Base-by-base conservation (phyloP, 2,797 vertebrate genomes). In the Aldrovandia affinis region DNA sequence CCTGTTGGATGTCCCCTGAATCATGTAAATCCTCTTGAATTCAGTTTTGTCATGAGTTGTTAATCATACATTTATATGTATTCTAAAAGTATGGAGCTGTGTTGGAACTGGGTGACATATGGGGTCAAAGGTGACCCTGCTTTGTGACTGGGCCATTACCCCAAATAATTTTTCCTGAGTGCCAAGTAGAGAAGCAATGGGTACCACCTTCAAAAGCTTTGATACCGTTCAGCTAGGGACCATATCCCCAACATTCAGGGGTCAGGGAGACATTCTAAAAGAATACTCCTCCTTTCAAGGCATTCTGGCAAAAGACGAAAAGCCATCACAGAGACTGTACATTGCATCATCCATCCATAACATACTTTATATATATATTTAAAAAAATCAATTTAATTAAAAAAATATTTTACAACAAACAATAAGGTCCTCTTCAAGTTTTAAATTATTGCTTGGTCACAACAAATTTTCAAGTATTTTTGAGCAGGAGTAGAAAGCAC, bases 381-480 rank as follows among this genome's bases (percentile, higher is more conserved):
- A 15, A 52, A 52, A 52, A 52, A 15, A 15, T n/a, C 42, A 18
- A 75, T 75, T 22, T 44, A 39, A 75, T 44, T 75, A 44, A 42
- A 75, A 73, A 75, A 44, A 75, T 25, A 36, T 15, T 68, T 42
- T 20, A 42, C 39, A 22, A n/a, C 70, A 75, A 65, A 65, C 28
- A 65, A 57, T 20, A 57, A 47, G 39, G 79, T 55, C 54, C 30
- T 22, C 33, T 57, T 81, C 30, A 81, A 57, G 55, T 39, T 57
- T 4, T 36, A 55, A 36, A 39, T 39, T 39, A 59, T 81, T 81
- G 54, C 79, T 81, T 36, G 79, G 33, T 55, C 33, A 75, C 70
- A 75, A 39, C 18, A 42, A n/a, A 25, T 55, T 59, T 80, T 80
- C 79, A 80, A 81, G 79, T 57, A 81, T 39, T 81, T 59, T 55